Percentiles rank a stretch among this genome's conserved stretches.
Conservation (phyloP, 1,140 invertebrate species). For the Drosophila persimilis region DNA sequence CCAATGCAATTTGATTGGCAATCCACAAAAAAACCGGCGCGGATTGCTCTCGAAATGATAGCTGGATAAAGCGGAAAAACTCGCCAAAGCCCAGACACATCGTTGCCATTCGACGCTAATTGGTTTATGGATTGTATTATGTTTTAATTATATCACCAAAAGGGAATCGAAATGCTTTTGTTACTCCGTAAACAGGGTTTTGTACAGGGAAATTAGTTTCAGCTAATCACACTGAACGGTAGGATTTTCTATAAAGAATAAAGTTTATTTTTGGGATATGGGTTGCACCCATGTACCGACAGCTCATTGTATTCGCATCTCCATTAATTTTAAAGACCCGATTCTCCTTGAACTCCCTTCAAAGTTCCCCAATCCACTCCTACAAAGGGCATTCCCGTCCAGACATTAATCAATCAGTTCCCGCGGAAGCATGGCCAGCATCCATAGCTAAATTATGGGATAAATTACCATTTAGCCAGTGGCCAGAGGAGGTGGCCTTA, state of each 20-base stretch:
- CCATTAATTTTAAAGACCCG: too few relatives aligned
- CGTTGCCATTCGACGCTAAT: conserved; percentile 45
- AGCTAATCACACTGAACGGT: not conserved
- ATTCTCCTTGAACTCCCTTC: conserved; percentile 14
- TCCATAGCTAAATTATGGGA: conserved; percentile 25
- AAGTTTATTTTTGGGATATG: too few relatives aligned
- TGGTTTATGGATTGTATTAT: conserved; percentile 64
- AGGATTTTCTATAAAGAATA: not conserved
- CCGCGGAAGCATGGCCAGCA: conserved; percentile 10
- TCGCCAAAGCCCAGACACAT: conserved; percentile 26
- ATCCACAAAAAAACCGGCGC: conserved; percentile 7
- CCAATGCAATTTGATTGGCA: conserved; percentile 27
- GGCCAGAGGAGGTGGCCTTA: conserved; percentile 38
- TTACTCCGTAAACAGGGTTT: not conserved
- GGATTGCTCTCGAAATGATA: conserved; percentile 55
- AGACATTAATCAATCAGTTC: conserved; percentile 52
- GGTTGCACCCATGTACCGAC: too few relatives aligned
- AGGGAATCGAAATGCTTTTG: conserved; percentile 25
- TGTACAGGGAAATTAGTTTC: conserved; percentile 12
- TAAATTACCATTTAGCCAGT: conserved; percentile 7
- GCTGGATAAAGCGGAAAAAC: conserved; percentile 54
- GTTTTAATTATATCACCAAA: conserved; percentile 49
- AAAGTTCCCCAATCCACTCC: not conserved
- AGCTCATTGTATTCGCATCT: not conserved
- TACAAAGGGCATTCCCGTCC: not conserved